Base-by-base conservation (phyloP, 2,113 vertebrate genomes). In the Aegithalos caudatus region DNA sequence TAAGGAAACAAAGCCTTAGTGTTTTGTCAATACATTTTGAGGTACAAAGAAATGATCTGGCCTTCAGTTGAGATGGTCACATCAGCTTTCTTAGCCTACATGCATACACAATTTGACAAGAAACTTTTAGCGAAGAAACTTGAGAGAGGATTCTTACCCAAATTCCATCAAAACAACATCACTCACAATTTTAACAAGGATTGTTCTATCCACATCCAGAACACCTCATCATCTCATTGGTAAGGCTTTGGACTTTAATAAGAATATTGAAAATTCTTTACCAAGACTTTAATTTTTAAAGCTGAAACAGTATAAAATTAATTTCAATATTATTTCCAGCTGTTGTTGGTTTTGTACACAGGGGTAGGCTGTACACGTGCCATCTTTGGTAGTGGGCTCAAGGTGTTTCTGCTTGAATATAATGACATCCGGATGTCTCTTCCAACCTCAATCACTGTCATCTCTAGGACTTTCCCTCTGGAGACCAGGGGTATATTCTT, bases 401-500 rank as follows among this genome's bases (percentile, higher is more conserved):
- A 24, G 18, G 11, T 25, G 20, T 38, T 28, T 73, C 23, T 38
- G 2, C 4, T 38, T 58, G 15, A 58, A 38, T 6, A n/a, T 9
- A 20, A 27, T 33, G 27, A 44, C 5, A 50, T 66, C 28, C 13
- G 45, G 42, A 29, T 10, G 9, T 53, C 15, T 58, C 28, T 60
- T 74, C 28, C 23, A 73, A 9, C 3, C 15, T 44, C 37, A 57
- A 20, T 8, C 15, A 14, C 33, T 35, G 20, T 22, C 11, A 40
- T 62, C 10, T 47, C 56, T 44, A 65, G 14, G 10, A 19, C 24
- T 22, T 69, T 35, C 5, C 9, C 22, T 69, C 48, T 35, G 29
- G 18, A 50, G 47, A 42, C 7, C 10, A 31, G 6, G 7, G 16
- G 1, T 5, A 2, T 6, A 2, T 57, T 4, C 17, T 50, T 37